A percentile compares a stretch with the other conserved stretches of the same genome.
Conservation (phyloP, 2,113 vertebrate genomes). For the Procavia capensis region DNA sequence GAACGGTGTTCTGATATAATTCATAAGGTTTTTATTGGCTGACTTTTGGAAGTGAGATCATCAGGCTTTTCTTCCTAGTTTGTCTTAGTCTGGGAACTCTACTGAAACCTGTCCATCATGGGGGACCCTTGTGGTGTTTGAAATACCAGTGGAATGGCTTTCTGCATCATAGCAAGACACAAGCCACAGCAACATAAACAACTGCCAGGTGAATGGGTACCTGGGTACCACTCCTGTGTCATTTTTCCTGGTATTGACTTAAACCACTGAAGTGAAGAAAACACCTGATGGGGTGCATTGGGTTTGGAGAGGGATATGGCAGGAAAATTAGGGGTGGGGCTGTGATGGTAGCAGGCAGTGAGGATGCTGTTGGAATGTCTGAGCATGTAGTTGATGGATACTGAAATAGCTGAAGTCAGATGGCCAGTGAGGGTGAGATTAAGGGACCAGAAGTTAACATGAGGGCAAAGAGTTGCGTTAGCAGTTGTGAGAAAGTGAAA, state of each 20-base stretch:
- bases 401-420: not conserved
- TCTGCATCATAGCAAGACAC: no score
- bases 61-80: no score
- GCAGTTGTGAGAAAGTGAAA: not conserved
- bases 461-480: not conserved
- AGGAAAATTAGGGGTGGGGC: not conserved
- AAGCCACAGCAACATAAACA: not conserved
- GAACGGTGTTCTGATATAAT: no score
- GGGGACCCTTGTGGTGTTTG: no score
- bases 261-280: not conserved
- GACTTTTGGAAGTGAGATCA: no score
- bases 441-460: not conserved
- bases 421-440: not conserved
- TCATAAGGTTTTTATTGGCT: no score
- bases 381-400: not conserved
- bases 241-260: not conserved
- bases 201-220: not conserved
- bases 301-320: not conserved
- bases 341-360: not conserved
- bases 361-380: not conserved
- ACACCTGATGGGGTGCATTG: not conserved
- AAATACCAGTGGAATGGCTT: no score
- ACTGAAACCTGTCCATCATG: no score
- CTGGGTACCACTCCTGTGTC: not conserved
- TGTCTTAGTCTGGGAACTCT: no score